A percentile compares a stretch with the other conserved stretches of the same genome.
These are phyloP conservation scores for Oryctes rhinoceros DNA, from an alignment of 1,140 invertebrate genomes.

Conservation along the genomic window DNA sequence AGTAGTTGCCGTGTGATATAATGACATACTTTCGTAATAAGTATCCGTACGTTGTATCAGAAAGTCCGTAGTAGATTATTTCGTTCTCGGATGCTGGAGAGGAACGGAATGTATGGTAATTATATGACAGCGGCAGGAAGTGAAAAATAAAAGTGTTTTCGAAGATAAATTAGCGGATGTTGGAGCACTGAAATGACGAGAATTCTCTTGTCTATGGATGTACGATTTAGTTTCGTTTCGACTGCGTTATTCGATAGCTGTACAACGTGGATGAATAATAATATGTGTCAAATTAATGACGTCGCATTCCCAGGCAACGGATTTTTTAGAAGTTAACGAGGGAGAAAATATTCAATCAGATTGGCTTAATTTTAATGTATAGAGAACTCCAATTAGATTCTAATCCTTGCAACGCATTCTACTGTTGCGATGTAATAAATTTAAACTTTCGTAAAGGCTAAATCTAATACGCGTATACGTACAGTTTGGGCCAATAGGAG, in stretches of 20 bases:
- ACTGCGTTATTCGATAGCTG: background rate
- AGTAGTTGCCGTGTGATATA: conserved; percentile 4
- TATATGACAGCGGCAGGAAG: background rate
- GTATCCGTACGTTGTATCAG: background rate
- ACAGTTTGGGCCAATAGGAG: no score
- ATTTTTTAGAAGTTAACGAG: no score
- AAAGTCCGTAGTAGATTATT: background rate
- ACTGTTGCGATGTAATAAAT: no score
- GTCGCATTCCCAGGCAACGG: no score
- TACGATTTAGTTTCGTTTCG: background rate
- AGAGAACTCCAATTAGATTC: no score
- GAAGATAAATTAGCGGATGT: conserved; percentile 14
- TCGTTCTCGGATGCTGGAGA: background rate
- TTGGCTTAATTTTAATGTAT: no score
- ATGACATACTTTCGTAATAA: conserved; percentile 15
- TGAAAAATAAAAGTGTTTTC: conserved; percentile 15
- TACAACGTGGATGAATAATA: background rate
- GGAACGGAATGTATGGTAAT: background rate
- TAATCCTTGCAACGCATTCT: no score
- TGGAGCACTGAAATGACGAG: background rate
- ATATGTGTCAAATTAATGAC: background rate
- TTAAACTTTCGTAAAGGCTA: no score
- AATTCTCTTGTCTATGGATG: background rate
- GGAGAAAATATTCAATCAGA: no score
- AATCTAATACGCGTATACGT: no score